Percentiles rank a stretch among this genome's conserved stretches.
Evolutionary conservation across 2,888 invertebrate species (phyloP).

Genomic region (Ochropleura plecta): DNA sequence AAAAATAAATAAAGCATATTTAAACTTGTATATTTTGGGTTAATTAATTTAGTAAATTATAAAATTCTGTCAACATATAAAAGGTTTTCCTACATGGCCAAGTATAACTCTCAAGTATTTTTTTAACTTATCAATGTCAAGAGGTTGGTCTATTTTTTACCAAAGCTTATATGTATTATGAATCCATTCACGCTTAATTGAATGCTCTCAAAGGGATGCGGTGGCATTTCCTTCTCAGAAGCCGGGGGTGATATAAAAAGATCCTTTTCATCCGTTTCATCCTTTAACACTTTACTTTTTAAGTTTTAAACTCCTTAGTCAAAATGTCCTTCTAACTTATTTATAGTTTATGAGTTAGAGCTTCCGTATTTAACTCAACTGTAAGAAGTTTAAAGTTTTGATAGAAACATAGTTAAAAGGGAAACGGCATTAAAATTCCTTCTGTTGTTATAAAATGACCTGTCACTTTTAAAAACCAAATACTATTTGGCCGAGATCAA

Average conservation of each 20-base stretch:
- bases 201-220: constrained; percentile 62
- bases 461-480: not conserved
- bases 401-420: constrained; percentile 1
- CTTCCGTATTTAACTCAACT: constrained; percentile 55
- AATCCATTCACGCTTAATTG: constrained; percentile 65
- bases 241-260: constrained; percentile 69
- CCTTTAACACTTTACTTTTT: constrained; percentile 55
- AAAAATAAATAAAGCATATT: no score
- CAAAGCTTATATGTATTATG: constrained; percentile 44
- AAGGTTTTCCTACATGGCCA: not conserved
- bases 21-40: no score
- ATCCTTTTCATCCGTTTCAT: constrained; percentile 58
- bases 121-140: constrained; percentile 30
- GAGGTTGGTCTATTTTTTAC: constrained; percentile 39
- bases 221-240: constrained; percentile 79
- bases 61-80: not conserved
- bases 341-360: constrained; percentile 53
- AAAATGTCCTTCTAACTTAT: constrained; percentile 64
- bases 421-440: not conserved
- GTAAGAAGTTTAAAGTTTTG: constrained; percentile 2
- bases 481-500: not conserved
- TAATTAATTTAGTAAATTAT: not conserved
- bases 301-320: constrained; percentile 61
- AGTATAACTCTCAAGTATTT: not conserved
- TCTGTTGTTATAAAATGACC: not conserved